Base-by-base conservation (phyloP, 1,140 invertebrate genomes). In the Heliconius congener region DNA sequence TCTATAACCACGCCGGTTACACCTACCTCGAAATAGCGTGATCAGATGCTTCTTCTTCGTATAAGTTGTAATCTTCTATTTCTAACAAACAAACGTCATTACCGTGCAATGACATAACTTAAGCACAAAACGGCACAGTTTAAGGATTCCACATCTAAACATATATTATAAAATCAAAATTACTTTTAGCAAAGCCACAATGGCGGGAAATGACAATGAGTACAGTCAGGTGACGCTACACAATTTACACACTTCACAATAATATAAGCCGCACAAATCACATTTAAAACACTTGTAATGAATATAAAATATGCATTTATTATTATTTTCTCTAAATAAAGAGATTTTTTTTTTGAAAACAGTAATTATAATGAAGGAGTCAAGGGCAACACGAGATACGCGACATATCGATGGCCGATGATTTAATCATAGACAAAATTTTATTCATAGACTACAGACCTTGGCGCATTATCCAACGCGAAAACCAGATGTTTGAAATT, bases 181-280 rank as follows among this genome's bases (percentile, higher is more conserved):
- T 86, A 85, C 79, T 87, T 86, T 86, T 82, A 85, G 85, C 87
- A 90, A 60, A 66, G 86, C 93, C 93, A 94, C 93, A 94, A 95
- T 95, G 94, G 95, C 95, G 93, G 94, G 93, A 94, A 94, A 94
- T 94, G 93, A 95, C 93, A 95, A 94, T 94, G 93, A 93, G 91
- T 83, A 85, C 91, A 89, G 94, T 94, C 91, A 94, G 92, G 93
- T 94, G 93, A 95, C 93, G 94, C 94, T 94, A 90, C 84, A 86
- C 87, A 85, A 87, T 85, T 86, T 92, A 84, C 80, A 81, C 83
- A 85, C 81, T 83, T 83, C 81, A 87, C 83, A 78, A 85, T 72
- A 74, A 60, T 75, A 79, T 72, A 74, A 74, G 81, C 73, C 80
- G 82, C 81, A 42, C 73, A 72, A 78, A 73, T 79, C 83, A 84